Evolutionary conservation across 2,113 vertebrate species (phyloP).

Genomic region (Stegastes partitus): DNA sequence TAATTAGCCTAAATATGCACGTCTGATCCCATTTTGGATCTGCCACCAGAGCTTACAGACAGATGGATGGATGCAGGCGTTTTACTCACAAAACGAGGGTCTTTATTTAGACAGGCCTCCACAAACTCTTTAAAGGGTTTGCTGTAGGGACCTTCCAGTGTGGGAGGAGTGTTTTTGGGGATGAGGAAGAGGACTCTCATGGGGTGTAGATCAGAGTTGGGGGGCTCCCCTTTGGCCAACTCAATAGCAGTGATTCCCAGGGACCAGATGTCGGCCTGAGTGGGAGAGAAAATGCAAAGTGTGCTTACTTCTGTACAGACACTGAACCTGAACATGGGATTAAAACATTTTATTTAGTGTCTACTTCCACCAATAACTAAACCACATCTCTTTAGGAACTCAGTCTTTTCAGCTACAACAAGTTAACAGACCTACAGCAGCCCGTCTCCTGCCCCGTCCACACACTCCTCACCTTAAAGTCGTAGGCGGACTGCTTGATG

Average conservation of each 20-base stretch:
- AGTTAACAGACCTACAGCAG: background rate
- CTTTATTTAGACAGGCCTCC: conserved; percentile 98
- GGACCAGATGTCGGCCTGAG: conserved; percentile 98
- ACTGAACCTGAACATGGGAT: background rate
- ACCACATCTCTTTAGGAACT: background rate
- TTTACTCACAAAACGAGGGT: conserved; percentile 95
- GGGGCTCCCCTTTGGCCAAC: conserved; percentile 97
- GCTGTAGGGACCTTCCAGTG: conserved; percentile 96
- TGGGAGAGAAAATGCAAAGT: background rate
- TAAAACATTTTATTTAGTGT: background rate
- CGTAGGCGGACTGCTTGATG: conserved; percentile 98
- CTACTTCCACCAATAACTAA: background rate
- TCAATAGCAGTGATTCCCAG: conserved; percentile 98
- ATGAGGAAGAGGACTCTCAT: conserved; percentile 99
- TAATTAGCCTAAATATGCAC: background rate
- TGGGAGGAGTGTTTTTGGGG: conserved; percentile 97
- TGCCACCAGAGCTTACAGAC: background rate
- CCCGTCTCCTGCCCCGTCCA: background rate
- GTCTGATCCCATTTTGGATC: conserved; percentile 15
- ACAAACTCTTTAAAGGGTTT: conserved; percentile 99
- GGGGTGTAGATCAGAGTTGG: conserved; percentile 97
- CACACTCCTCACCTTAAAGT: conserved; percentile 91
- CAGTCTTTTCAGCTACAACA: background rate
- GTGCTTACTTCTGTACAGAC: conserved; percentile 6
- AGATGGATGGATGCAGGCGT: background rate